phyloP scores from a whole-genome alignment of 2,797 vertebrate genomes.

The Steatocranus sp. region DNA sequence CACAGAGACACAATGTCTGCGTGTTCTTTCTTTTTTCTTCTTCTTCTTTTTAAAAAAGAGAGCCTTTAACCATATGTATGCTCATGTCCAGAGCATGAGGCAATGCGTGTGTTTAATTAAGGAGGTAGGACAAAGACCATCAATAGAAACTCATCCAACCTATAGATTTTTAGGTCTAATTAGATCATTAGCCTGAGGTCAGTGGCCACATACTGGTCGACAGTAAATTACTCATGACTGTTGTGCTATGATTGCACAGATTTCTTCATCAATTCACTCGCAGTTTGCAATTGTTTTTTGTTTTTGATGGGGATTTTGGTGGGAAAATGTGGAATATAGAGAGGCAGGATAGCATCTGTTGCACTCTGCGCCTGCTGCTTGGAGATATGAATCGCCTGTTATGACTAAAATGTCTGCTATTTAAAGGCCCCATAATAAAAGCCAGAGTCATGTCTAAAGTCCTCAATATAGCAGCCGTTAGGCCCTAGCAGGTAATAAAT shows the following conservation, averaged over 20 bases:
- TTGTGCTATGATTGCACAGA: slow-evolving; percentile 1
- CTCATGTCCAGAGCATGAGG: slow-evolving; percentile 42
- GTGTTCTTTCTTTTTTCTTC: slow-evolving; percentile 13
- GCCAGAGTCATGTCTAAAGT: slow-evolving; percentile 24
- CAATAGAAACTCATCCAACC: slow-evolving; percentile 25
- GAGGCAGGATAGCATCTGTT: neutral
- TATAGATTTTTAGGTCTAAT: slow-evolving; percentile 57
- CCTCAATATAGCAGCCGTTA: slow-evolving; percentile 12
- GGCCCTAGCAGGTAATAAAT: slow-evolving; percentile 36
- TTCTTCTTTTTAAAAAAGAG: slow-evolving; percentile 13
- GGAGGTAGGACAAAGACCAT: slow-evolving; percentile 7
- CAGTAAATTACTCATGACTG: slow-evolving; percentile 27
- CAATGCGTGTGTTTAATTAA: slow-evolving; percentile 39
- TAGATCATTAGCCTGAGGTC: slow-evolving; percentile 44
- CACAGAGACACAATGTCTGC: slow-evolving; percentile 46
- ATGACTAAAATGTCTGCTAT: slow-evolving; percentile 41
- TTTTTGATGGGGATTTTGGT: neutral
- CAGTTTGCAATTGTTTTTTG: neutral
- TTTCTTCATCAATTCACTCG: neutral
- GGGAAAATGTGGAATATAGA: neutral
- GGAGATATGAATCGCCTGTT: slow-evolving; percentile 13
- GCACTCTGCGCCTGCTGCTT: neutral
- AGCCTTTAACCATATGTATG: slow-evolving; percentile 17
- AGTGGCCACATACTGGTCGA: slow-evolving; percentile 14
- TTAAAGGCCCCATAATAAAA: slow-evolving; percentile 37